phyloP scores from a whole-genome alignment of 2,797 vertebrate genomes.

The Sternotherus odoratus region DNA sequence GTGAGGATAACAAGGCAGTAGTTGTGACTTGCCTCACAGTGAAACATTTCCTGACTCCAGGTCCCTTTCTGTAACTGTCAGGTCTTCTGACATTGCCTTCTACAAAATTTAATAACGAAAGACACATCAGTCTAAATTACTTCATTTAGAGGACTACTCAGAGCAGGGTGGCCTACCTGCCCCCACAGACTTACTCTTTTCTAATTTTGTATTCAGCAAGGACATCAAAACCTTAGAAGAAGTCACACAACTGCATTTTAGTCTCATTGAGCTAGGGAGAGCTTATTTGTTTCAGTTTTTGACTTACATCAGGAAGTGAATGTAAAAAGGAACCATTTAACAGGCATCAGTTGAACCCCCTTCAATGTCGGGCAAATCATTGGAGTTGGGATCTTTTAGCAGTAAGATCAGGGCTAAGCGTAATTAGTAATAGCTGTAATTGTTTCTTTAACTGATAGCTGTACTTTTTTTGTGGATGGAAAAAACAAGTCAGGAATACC shows the following conservation, averaged over 20 bases:
- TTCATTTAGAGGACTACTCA: background rate
- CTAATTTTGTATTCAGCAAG: background rate
- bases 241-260: background rate
- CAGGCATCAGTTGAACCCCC: constrained; percentile 21
- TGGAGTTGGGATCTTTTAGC: background rate
- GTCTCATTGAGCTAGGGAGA: background rate
- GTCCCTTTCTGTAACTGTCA: background rate
- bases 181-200: background rate
- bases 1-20: background rate
- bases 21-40: background rate
- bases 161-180: background rate
- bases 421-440: background rate
- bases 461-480: background rate
- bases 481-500: background rate
- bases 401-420: background rate
- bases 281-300: background rate
- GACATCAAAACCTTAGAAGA: constrained; percentile 14
- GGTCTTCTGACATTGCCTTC: background rate
- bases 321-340: constrained; percentile 13
- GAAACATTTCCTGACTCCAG: background rate
- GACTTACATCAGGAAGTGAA: background rate
- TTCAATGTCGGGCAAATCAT: constrained; percentile 13
- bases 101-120: background rate
- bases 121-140: background rate
- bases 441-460: background rate